Conservation (phyloP, 2,797 vertebrate species). For the Alectoris magna region DNA sequence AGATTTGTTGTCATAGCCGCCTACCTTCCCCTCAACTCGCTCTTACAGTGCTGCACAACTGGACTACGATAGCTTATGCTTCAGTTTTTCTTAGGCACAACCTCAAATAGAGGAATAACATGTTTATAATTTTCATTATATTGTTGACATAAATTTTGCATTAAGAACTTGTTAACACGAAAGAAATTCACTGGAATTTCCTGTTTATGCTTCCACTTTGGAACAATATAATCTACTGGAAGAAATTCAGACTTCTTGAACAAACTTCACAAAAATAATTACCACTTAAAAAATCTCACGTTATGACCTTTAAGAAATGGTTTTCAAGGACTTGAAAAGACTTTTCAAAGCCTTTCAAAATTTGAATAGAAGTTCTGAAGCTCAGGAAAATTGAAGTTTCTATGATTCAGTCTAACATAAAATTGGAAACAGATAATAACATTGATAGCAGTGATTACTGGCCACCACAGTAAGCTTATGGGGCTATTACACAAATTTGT, state of each 20-base stretch:
- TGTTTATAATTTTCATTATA: background rate
- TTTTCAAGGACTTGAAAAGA: background rate
- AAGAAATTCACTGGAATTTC: background rate
- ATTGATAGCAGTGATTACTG: background rate
- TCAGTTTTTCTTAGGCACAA: background rate
- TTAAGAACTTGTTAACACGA: background rate
- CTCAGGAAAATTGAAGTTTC: background rate
- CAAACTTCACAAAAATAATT: background rate
- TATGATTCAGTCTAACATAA: background rate
- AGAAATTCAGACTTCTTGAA: background rate
- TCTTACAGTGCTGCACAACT: background rate
- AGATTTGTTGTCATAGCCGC: background rate
- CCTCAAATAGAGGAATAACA: background rate
- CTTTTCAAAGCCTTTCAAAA: background rate
- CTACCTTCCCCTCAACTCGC: background rate
- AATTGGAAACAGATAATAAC: background rate
- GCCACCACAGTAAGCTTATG: fast-evolving
- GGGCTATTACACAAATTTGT: background rate
- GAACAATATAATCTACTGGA: background rate
- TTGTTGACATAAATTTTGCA: background rate
- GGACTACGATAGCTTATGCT: background rate
- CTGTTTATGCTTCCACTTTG: background rate
- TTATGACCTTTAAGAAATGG: background rate
- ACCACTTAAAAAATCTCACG: background rate
- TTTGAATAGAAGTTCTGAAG: background rate